A percentile compares a stretch with the other conserved stretches of the same genome.
Evolutionary conservation across 2,797 vertebrate genomes (phyloP).

Genomic region (Muscicapa striata): DNA sequence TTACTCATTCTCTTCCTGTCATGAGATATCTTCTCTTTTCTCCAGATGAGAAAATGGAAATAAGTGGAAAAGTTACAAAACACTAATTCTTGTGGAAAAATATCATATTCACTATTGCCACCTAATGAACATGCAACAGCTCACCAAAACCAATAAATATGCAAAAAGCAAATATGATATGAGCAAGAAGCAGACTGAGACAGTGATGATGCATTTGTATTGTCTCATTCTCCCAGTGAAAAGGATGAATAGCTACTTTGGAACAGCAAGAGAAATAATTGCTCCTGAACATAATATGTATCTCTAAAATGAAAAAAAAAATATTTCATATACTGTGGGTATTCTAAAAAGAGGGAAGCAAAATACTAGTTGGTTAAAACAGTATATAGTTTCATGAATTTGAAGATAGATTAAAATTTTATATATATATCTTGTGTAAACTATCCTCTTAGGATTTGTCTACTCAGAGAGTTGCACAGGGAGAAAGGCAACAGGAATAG

Average conservation of each 20-base stretch:
- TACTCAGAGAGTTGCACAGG: not conserved
- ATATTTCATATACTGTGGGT: not conserved
- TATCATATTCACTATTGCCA: not conserved
- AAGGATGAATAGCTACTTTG: not conserved
- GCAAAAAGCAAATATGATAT: not conserved
- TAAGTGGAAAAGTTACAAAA: not conserved
- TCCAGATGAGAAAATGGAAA: not conserved
- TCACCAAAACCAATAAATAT: not conserved
- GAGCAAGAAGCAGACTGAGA: conserved; percentile 6
- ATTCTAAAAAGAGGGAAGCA: not conserved
- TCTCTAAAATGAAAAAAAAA: not conserved
- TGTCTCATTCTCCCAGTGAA: not conserved
- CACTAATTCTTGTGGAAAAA: not conserved
- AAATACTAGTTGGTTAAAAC: not conserved
- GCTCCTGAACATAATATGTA: not conserved
- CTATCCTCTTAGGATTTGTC: not conserved
- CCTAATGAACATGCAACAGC: not conserved
- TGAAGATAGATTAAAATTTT: not conserved
- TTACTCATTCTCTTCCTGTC: not conserved
- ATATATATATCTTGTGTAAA: not conserved
- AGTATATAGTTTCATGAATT: not conserved
- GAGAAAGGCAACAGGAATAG: not conserved
- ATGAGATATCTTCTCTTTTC: not conserved
- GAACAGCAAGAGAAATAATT: conserved; percentile 10
- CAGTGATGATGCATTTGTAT: not conserved